phyloP scores from a whole-genome alignment of 2,888 invertebrate genomes.

The Venustoraphidia nigricollis region DNA sequence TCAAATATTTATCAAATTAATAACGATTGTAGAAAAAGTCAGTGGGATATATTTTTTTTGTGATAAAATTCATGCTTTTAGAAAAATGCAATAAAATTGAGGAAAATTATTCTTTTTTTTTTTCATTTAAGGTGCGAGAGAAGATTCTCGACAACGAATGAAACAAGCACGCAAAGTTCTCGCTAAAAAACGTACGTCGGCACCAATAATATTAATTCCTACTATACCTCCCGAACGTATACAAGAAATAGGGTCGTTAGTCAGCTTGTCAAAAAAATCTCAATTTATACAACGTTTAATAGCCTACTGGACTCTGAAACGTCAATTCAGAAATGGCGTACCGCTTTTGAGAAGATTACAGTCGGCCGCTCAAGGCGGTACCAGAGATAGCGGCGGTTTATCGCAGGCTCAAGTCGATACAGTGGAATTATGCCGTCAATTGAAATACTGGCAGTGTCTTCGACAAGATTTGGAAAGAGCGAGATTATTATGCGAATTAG shows the following conservation, averaged over 20 bases:
- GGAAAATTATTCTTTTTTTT: conserved; percentile 3
- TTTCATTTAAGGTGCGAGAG: conserved; percentile 26
- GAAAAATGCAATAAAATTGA: too few species aligned
- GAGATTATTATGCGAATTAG: conserved; percentile 80
- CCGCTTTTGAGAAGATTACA: conserved; percentile 79
- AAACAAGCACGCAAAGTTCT: conserved; percentile 74
- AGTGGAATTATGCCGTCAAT: conserved; percentile 63
- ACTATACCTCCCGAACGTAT: conserved; percentile 81
- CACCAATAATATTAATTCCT: conserved; percentile 85
- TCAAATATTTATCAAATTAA: too few species aligned
- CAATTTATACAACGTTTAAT: conserved; percentile 79
- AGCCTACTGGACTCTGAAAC: conserved; percentile 94
- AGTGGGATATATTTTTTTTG: too few species aligned
- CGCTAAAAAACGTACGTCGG: conserved; percentile 77
- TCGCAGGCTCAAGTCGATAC: conserved; percentile 31
- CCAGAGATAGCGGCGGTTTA: conserved; percentile 1
- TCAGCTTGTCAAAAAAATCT: conserved; percentile 56
- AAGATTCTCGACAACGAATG: conserved; percentile 66
- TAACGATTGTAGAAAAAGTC: too few species aligned
- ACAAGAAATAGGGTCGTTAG: conserved; percentile 69
- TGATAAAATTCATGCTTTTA: too few species aligned
- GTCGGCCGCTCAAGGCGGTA: conserved; percentile 29
- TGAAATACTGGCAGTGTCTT: conserved; percentile 88
- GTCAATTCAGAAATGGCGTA: conserved; percentile 89
- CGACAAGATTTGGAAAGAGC: conserved; percentile 90